Conservation (phyloP, 2,888 invertebrate species). For the Saturnia japonica region DNA sequence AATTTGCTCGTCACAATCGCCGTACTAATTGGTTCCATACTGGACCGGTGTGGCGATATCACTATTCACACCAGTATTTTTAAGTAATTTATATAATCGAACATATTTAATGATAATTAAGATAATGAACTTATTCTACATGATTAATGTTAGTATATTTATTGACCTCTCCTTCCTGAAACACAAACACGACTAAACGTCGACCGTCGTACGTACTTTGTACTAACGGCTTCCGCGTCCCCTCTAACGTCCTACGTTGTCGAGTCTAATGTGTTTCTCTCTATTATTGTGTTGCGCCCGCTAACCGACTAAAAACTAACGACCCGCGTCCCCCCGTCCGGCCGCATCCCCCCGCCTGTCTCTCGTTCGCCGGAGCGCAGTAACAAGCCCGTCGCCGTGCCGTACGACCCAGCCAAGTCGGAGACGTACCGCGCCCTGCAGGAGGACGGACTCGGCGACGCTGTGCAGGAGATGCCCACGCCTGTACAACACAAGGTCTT, state of each 20-base stretch:
- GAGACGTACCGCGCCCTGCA: constrained; percentile 94
- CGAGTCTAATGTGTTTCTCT: constrained; percentile 67
- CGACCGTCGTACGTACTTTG: constrained; percentile 38
- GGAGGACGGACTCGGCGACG: constrained; percentile 86
- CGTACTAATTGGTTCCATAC: constrained; percentile 21
- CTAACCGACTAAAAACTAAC: constrained; percentile 80
- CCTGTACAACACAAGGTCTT: constrained; percentile 90
- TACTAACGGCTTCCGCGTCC: constrained; percentile 68
- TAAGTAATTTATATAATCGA: constrained; percentile 48
- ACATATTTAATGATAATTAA: constrained; percentile 49
- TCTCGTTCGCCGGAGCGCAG: constrained; percentile 51
- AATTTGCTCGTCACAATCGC: constrained; percentile 49
- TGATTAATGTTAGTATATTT: constrained; percentile 87
- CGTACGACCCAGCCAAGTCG: constrained; percentile 93
- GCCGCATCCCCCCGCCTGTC: constrained; percentile 44
- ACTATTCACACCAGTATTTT: constrained; percentile 42
- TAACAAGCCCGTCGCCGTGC: constrained; percentile 86
- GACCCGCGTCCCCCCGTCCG: constrained; percentile 49
- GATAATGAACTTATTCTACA: constrained; percentile 72
- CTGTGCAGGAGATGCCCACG: constrained; percentile 85
- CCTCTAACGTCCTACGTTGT: constrained; percentile 50
- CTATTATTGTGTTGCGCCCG: constrained; percentile 71
- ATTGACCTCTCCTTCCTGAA: constrained; percentile 92
- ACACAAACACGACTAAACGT: constrained; percentile 76
- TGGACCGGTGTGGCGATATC: constrained; percentile 40